Evolutionary conservation across 1,140 invertebrate species (phyloP).

Genomic region (Grapholita molesta): DNA sequence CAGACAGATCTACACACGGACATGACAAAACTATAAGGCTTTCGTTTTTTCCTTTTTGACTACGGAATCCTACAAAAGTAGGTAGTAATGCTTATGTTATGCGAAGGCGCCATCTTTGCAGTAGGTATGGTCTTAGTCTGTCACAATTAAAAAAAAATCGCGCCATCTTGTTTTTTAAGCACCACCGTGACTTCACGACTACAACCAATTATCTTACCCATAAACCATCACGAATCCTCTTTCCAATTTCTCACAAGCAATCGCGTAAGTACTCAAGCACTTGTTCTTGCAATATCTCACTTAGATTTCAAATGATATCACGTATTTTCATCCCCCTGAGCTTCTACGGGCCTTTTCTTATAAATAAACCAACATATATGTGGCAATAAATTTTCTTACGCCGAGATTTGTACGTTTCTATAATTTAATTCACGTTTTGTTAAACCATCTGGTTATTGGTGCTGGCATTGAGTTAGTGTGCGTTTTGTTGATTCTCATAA

Average conservation of each 20-base stretch:
- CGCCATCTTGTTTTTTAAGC: no score
- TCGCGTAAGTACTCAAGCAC: conserved; percentile 10
- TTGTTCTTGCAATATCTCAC: conserved; percentile 53
- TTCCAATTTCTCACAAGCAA: conserved; percentile 10
- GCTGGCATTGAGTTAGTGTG: conserved; percentile 40
- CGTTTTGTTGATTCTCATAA: conserved; percentile 18
- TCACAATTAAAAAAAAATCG: no score
- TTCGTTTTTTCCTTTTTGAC: no score
- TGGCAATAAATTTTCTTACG: conserved; percentile 66
- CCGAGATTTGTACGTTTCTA: conserved; percentile 60
- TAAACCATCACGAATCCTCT: not conserved
- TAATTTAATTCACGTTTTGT: conserved; percentile 67
- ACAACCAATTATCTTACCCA: not conserved
- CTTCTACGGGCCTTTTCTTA: conserved; percentile 62
- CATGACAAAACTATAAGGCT: no score
- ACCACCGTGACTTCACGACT: no score
- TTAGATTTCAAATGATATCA: conserved; percentile 73
- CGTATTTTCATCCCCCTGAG: conserved; percentile 72
- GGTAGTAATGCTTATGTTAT: no score
- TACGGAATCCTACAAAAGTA: no score
- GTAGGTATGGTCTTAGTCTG: no score
- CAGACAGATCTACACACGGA: no score
- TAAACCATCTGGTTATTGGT: conserved; percentile 41
- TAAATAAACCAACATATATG: conserved; percentile 75
- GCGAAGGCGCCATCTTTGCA: no score